These are phyloP conservation scores for Artibeus jamaicensis DNA, from an alignment of 2,797 vertebrate species.

Conservation along the genomic window DNA sequence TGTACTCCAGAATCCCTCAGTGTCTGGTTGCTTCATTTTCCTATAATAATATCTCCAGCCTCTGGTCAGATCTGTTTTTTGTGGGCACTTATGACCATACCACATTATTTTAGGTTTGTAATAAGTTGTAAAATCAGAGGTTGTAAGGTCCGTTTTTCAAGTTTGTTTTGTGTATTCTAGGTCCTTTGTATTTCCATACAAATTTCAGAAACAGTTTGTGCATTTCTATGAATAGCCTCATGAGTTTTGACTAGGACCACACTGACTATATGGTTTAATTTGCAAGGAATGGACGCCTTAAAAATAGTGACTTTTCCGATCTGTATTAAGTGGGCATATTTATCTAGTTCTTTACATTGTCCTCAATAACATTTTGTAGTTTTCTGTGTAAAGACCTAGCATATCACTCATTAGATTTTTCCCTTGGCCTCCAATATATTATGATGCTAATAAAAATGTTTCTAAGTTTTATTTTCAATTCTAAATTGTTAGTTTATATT, in stretches of 20 bases:
- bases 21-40: too few relatives aligned
- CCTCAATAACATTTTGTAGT: background rate
- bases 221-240: background rate
- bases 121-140: background rate
- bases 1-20: too few relatives aligned
- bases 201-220: constrained; percentile 3
- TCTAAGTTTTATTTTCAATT: background rate
- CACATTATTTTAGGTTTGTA: background rate
- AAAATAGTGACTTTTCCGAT: background rate
- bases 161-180: background rate
- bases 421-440: background rate
- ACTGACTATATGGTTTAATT: background rate
- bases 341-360: background rate
- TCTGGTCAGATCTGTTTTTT: background rate
- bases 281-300: background rate
- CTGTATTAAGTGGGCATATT: background rate
- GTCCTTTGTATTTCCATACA: background rate
- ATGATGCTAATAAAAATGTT: background rate
- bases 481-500: background rate
- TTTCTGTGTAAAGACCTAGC: background rate
- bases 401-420: background rate
- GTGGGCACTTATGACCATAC: background rate
- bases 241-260: background rate
- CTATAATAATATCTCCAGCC: background rate
- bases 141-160: background rate